Conservation (phyloP, 2,113 vertebrate genomes). For the Catagonus wagneri region DNA sequence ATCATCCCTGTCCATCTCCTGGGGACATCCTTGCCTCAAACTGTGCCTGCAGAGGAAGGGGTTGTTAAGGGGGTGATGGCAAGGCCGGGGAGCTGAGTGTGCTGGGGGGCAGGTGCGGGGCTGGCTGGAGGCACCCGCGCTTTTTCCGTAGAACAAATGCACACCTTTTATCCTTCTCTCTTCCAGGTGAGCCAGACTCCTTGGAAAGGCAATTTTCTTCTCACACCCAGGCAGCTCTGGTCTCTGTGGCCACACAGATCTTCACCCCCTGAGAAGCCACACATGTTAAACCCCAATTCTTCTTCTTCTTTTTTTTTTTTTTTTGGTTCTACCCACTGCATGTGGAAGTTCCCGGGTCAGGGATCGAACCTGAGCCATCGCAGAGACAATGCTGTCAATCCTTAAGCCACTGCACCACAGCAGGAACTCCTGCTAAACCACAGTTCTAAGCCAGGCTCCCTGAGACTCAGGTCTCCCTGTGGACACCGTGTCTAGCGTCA, state of each 20-base stretch:
- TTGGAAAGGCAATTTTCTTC: neutral
- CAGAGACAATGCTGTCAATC: no score
- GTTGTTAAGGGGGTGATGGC: neutral
- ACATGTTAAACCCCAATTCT: no score
- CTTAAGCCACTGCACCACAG: no score
- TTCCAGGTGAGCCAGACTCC: neutral
- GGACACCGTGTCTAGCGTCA: accelerated
- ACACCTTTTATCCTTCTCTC: neutral
- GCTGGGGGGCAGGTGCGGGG: accelerated
- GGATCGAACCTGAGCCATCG: no score
- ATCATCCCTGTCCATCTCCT: neutral
- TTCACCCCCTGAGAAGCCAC: neutral
- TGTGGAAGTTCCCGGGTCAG: no score
- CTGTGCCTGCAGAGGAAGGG: neutral
- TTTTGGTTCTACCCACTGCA: no score
- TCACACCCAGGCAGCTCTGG: neutral
- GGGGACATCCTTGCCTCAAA: neutral
- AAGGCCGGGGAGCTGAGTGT: neutral
- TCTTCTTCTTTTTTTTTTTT: neutral
- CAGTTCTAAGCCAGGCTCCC: neutral
- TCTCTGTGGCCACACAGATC: neutral
- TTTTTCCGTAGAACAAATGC: neutral
- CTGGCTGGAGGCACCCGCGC: accelerated
- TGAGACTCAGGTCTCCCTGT: neutral
- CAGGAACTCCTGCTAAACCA: no score